Conservation (phyloP, 2,797 vertebrate genomes). For the Schizopygopsis pylzovi region DNA sequence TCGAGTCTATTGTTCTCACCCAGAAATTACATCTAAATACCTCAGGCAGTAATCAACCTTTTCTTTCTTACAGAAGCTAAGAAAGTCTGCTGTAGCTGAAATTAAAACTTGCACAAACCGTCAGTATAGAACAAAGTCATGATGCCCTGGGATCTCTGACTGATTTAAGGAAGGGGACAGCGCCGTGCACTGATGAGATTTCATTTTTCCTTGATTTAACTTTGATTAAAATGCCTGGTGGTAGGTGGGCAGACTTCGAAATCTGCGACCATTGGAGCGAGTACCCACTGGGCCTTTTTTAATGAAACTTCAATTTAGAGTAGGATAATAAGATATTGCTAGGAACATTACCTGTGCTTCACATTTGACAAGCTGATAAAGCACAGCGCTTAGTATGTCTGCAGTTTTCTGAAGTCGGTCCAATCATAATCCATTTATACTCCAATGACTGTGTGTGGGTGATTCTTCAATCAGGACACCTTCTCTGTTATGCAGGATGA, state of each 20-base stretch:
- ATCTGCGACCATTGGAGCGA: constrained; percentile 29
- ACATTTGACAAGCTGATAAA: constrained; percentile 32
- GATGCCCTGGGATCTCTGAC: constrained; percentile 10
- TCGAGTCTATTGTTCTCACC: constrained; percentile 3
- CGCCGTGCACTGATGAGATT: constrained; percentile 24
- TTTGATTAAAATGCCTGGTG: constrained; percentile 46
- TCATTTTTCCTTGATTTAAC: constrained; percentile 47
- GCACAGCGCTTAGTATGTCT: constrained; percentile 20
- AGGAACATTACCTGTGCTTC: constrained; percentile 34
- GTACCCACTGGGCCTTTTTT: constrained; percentile 45
- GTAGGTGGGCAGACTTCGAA: constrained; percentile 27
- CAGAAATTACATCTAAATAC: constrained; percentile 23
- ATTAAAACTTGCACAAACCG: not conserved
- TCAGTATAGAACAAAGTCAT: not conserved
- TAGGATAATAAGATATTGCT: constrained; percentile 49
- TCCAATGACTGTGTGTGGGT: not conserved
- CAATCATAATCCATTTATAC: constrained; percentile 3
- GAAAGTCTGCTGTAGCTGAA: not conserved
- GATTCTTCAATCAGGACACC: constrained; percentile 1
- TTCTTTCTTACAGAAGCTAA: constrained; percentile 10
- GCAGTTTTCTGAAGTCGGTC: constrained; percentile 4
- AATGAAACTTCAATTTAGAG: constrained; percentile 49
- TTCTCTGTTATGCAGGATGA: not conserved
- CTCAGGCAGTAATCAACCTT: constrained; percentile 7
- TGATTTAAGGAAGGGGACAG: constrained; percentile 24